These are phyloP conservation scores for Dynastes tityus DNA, from an alignment of 2,888 invertebrate species.

Conservation along the genomic window DNA sequence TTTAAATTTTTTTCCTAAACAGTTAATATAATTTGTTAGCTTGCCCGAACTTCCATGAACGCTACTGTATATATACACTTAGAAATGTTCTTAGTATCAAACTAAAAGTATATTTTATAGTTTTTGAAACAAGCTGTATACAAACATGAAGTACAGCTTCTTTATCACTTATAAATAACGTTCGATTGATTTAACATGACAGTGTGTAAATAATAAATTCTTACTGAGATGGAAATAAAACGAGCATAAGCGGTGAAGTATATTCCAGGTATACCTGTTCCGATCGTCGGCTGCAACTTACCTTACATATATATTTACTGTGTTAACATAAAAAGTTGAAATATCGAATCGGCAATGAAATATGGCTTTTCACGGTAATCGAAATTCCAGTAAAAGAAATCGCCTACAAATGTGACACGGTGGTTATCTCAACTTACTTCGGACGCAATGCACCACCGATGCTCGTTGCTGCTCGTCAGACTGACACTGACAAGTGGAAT, in stretches of 20 bases:
- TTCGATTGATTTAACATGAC: slow-evolving; percentile 28
- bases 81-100: too few species aligned
- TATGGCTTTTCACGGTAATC: slow-evolving; percentile 49
- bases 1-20: too few species aligned
- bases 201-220: slow-evolving; percentile 21
- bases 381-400: slow-evolving; percentile 35
- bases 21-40: too few species aligned
- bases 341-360: slow-evolving; percentile 50
- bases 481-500: slow-evolving; percentile 54
- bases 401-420: slow-evolving; percentile 45
- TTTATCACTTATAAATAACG: slow-evolving; percentile 20
- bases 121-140: too few species aligned
- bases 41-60: too few species aligned
- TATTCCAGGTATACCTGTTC: slow-evolving; percentile 18
- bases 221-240: slow-evolving; percentile 14
- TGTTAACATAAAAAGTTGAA: slow-evolving; percentile 50
- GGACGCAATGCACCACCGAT: slow-evolving; percentile 22
- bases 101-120: too few species aligned
- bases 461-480: slow-evolving; percentile 28
- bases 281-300: slow-evolving; percentile 7
- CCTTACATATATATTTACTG: slow-evolving; percentile 18
- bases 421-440: slow-evolving; percentile 40
- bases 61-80: background rate
- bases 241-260: background rate
- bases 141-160: background rate